A percentile compares a stretch with the other conserved stretches of the same genome.
Evolutionary conservation across 2,797 vertebrate genomes (phyloP).

Genomic region (Hyperoplus lanceolatus): DNA sequence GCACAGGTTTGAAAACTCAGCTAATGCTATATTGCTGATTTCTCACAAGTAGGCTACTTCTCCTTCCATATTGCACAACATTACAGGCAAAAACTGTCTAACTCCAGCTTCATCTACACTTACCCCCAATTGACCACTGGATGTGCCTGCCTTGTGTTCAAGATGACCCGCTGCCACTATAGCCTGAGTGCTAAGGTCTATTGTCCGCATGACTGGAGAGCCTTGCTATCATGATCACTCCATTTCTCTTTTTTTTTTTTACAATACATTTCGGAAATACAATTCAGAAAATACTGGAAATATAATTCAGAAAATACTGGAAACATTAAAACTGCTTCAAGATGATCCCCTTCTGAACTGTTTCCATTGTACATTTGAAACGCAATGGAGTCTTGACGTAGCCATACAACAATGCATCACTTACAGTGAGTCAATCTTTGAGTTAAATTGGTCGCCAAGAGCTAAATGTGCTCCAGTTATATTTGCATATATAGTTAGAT

Average conservation of each 20-base stretch:
- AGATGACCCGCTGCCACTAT: neutral
- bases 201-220: neutral
- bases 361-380: neutral
- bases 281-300: neutral
- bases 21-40: conserved; percentile 9
- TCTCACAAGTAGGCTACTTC: neutral
- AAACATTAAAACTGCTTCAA: neutral
- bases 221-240: too few relatives aligned
- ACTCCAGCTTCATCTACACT: neutral
- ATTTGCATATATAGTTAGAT: neutral
- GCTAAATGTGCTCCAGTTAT: neutral
- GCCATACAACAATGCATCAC: neutral
- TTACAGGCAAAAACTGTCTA: neutral
- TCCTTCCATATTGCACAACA: neutral
- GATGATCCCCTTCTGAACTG: neutral
- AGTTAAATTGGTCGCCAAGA: conserved; percentile 16
- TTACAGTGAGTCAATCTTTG: neutral
- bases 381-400: neutral
- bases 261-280: neutral
- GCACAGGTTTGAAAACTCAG: conserved; percentile 4
- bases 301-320: too few relatives aligned
- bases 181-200: neutral
- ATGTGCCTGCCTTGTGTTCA: neutral
- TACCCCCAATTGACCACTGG: neutral
- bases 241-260: neutral